Base-by-base conservation (phyloP, 92 coral and sea anemone genomes). In the Micromussa lordhowensis region DNA sequence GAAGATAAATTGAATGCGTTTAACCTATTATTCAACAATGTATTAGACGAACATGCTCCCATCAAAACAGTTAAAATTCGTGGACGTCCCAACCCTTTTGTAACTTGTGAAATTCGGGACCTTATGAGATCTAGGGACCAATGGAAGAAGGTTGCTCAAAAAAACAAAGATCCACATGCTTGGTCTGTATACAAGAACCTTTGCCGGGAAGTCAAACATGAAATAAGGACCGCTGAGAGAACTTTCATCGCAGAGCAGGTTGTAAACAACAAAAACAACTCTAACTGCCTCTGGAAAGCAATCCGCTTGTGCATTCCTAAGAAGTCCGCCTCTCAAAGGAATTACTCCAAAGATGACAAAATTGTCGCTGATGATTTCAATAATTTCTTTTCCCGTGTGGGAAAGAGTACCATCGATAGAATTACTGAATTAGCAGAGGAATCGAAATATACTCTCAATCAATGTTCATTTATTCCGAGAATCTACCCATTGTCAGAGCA, bases 121-220 rank as follows among this genome's bases (percentile, higher is more conserved):
- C 91, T 93, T 40, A 93, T 88, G 95, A 79, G 70, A 88, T 77
- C 89, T 4, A 87, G 95, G 79, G 93, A 93, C 40, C 36, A 79
- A 48, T 90, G 93, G 95, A 83, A 75, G 77, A 63, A 81, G 61
- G 61, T 81, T 77, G 76, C 80, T 15, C 82, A 89, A 83, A 90
- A 77, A 68, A 87, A 72, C 49, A 40, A 40, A 40, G 9, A 40
- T 4, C 48, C 48, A 40, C 48, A 40, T 40, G 48, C 48, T 40
- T 40, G 48, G 48, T 40, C 48, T 40, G 48, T 40, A 40, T 86
- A 89, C 84, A 90, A 77, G 69, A 87, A 78, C 49, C 48, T 40
- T 4, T 40, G 48, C 0, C 48, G 48, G 4, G 48, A 40, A 5
- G 48, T 40, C 48, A 40, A 40, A 40, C 10, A 40, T 40, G 48